Percentiles rank a stretch among this genome's conserved stretches.
Conservation (phyloP, 2,113 vertebrate species). For the Petromus typicus region DNA sequence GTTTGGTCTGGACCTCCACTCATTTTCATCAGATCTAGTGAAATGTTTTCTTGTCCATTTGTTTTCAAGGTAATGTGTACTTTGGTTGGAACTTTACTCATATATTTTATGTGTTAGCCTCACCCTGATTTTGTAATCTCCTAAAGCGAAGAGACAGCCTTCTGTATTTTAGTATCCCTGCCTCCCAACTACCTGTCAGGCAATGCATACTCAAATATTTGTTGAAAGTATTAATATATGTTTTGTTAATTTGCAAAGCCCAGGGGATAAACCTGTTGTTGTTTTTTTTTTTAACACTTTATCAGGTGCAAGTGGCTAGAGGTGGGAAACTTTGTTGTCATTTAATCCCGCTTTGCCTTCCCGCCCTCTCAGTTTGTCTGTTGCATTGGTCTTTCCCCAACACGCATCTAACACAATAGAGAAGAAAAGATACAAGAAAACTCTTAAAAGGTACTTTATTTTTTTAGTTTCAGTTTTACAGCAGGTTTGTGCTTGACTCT, state of each 20-base stretch:
- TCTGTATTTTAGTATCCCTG: constrained; percentile 35
- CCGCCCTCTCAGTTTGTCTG: constrained; percentile 54
- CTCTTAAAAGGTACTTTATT: not conserved
- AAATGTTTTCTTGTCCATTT: not conserved
- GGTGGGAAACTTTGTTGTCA: constrained; percentile 52
- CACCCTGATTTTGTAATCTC: not conserved
- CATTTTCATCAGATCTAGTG: not conserved
- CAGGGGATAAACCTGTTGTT: constrained; percentile 56
- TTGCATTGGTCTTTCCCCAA: constrained; percentile 70
- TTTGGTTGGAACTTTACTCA: constrained; percentile 1
- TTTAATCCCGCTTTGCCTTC: constrained; percentile 65
- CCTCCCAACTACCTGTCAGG: constrained; percentile 58
- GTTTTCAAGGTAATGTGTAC: not conserved
- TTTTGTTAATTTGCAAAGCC: constrained; percentile 61
- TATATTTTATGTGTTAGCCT: constrained; percentile 32
- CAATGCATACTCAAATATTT: constrained; percentile 76
- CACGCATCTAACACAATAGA: constrained; percentile 47
- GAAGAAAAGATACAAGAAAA: constrained; percentile 30
- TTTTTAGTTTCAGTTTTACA: not conserved
- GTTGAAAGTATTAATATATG: constrained; percentile 70
- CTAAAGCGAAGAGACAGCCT: constrained; percentile 40
- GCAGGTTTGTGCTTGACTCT: constrained; percentile 60
- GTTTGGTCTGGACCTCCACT: not conserved
- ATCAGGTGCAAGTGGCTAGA: constrained; percentile 71
- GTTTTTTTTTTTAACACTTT: constrained; percentile 47